A percentile compares a stretch with the other conserved stretches of the same genome.
These are phyloP conservation scores for Vultur gryphus DNA, from an alignment of 2,797 vertebrate genomes.

Conservation along the genomic window DNA sequence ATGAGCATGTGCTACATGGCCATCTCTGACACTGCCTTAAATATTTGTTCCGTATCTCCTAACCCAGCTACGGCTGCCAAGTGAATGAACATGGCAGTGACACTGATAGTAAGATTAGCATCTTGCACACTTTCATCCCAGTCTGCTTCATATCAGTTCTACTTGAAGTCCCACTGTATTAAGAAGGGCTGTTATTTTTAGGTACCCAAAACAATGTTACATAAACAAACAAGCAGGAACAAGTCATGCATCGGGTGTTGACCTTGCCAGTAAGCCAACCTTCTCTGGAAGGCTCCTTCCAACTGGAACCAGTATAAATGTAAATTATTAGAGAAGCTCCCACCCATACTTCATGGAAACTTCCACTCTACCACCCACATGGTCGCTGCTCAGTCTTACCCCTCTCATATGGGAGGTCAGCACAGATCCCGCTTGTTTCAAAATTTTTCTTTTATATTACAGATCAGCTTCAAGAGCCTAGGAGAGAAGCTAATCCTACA, in stretches of 20 bases:
- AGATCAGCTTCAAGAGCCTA: slow-evolving; percentile 6
- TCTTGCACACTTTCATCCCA: neutral
- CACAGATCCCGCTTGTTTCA: neutral
- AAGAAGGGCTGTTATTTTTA: neutral
- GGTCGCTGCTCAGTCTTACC: neutral
- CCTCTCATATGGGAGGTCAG: neutral
- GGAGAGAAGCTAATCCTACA: slow-evolving; percentile 44
- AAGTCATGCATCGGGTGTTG: neutral
- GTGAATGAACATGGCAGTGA: neutral
- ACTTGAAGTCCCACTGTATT: neutral
- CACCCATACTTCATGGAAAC: neutral
- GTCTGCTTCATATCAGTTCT: neutral
- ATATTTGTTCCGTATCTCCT: neutral
- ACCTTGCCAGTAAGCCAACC: neutral
- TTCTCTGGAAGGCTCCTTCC: no score
- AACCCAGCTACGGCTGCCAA: neutral
- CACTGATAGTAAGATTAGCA: neutral
- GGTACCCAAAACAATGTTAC: neutral
- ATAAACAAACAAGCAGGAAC: neutral
- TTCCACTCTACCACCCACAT: neutral
- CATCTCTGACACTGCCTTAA: neutral
- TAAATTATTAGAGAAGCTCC: neutral
- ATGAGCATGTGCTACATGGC: neutral
- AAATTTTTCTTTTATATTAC: neutral
- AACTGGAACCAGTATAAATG: neutral